Evolutionary conservation across 2,113 vertebrate genomes (phyloP).

Genomic region (Thalassoma bifasciatum): DNA sequence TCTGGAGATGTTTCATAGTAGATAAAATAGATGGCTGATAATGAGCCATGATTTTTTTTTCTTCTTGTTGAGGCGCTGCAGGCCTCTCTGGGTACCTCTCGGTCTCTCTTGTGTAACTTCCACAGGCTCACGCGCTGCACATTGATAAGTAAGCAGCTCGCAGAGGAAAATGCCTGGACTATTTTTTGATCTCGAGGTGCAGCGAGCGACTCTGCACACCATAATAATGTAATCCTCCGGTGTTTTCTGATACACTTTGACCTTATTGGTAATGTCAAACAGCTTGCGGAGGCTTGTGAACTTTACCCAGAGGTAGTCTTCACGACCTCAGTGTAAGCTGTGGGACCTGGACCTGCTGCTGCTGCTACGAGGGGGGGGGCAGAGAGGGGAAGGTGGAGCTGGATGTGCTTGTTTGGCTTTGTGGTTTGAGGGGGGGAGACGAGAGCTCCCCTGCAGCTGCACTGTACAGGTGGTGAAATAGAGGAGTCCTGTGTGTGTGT

Average conservation of each 20-base stretch:
- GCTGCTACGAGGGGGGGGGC: conserved; percentile 39
- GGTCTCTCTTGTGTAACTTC: conserved; percentile 74
- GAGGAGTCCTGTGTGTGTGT: conserved; percentile 43
- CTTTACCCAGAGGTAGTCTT: conserved; percentile 77
- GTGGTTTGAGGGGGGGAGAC: conserved; percentile 71
- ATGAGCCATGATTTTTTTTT: conserved; percentile 65
- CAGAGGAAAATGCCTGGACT: neutral
- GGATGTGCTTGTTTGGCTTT: conserved; percentile 66
- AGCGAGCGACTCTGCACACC: conserved; percentile 33
- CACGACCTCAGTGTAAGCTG: conserved; percentile 65
- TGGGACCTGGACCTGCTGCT: conserved; percentile 76
- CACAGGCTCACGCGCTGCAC: conserved; percentile 40
- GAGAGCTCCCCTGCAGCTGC: conserved; percentile 64
- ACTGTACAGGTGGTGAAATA: conserved; percentile 68
- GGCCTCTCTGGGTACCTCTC: conserved; percentile 63
- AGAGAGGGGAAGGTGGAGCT: conserved; percentile 57
- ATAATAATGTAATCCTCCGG: conserved; percentile 71
- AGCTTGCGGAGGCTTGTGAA: conserved; percentile 80
- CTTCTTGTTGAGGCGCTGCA: conserved; percentile 48
- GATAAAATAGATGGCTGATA: conserved; percentile 83
- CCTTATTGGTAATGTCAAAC: conserved; percentile 83
- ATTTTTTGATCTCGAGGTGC: conserved; percentile 28
- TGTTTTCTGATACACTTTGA: conserved; percentile 78
- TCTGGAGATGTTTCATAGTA: conserved; percentile 73
- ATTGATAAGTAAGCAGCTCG: conserved; percentile 53